These are phyloP conservation scores for Labia minor DNA, from an alignment of 2,888 invertebrate species.

Conservation along the genomic window DNA sequence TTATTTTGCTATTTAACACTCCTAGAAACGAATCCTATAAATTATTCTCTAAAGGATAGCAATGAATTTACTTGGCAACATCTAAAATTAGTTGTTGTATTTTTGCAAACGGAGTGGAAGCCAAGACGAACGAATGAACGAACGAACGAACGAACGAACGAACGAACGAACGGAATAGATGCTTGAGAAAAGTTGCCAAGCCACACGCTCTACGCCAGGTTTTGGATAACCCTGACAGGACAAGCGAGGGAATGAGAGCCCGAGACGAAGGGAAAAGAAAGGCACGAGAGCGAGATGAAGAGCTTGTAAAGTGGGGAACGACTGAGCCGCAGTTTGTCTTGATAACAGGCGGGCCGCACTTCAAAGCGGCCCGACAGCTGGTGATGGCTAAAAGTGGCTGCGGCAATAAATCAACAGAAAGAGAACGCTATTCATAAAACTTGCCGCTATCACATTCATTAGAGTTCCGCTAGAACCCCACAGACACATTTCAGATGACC, in stretches of 20 bases:
- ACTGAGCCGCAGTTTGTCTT: conserved; percentile 39
- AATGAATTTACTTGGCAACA: no score
- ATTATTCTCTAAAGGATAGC: no score
- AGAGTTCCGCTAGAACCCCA: conserved; percentile 16
- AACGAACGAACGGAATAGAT: no score
- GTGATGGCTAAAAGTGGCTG: conserved; percentile 39
- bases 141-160: no score
- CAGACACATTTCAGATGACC: conserved; percentile 19
- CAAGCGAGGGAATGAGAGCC: conserved; percentile 27
- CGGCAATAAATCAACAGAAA: conserved; percentile 36
- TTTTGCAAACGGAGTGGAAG: no score
- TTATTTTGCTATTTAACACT: no score
- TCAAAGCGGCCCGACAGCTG: conserved; percentile 38
- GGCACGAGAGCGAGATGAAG: neutral
- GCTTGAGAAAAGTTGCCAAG: no score
- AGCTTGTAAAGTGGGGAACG: conserved; percentile 34
- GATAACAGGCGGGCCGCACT: conserved; percentile 34
- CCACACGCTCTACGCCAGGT: no score
- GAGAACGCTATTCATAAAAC: conserved; percentile 27
- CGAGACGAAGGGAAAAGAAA: neutral
- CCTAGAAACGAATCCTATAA: no score
- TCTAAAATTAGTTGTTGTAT: no score
- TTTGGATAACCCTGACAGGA: neutral
- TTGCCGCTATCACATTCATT: conserved; percentile 19
- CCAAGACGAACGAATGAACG: no score